phyloP scores from a whole-genome alignment of 2,113 vertebrate genomes.

The Numida meleagris region DNA sequence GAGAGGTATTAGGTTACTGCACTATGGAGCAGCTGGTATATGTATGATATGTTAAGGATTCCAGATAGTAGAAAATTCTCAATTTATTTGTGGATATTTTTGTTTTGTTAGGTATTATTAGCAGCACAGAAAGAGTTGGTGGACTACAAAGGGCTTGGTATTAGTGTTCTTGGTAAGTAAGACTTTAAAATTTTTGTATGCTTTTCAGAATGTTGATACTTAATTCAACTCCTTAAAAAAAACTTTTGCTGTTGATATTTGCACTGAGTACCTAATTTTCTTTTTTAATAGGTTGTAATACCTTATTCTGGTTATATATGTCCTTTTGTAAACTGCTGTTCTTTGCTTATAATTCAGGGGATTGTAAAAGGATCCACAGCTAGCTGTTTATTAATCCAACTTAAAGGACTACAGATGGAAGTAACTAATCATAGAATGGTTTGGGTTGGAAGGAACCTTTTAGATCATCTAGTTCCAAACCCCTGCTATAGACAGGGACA shows the following conservation, averaged over 20 bases:
- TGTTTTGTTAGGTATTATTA: constrained; percentile 84
- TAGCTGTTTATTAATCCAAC: background rate
- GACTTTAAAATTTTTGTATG: constrained; percentile 2
- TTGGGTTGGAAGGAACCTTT: too few species aligned
- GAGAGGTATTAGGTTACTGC: background rate
- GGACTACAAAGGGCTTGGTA: constrained; percentile 86
- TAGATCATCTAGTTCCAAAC: too few species aligned
- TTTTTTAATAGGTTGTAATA: background rate
- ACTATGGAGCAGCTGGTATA: background rate
- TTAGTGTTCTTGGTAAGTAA: constrained; percentile 98
- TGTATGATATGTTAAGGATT: background rate
- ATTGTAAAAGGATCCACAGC: background rate
- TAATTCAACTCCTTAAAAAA: background rate
- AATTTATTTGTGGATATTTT: constrained; percentile 10
- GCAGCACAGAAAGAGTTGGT: constrained; percentile 92
- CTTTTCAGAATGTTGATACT: background rate
- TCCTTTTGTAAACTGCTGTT: background rate
- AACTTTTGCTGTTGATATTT: background rate
- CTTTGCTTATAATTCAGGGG: too few species aligned
- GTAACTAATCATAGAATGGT: background rate
- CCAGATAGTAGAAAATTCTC: background rate
- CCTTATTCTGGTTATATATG: background rate
- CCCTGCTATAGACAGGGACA: too few species aligned
- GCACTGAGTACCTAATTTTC: background rate
- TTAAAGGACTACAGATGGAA: background rate